Base-by-base conservation (phyloP, 2,797 vertebrate genomes). In the Gobio occitaniae region DNA sequence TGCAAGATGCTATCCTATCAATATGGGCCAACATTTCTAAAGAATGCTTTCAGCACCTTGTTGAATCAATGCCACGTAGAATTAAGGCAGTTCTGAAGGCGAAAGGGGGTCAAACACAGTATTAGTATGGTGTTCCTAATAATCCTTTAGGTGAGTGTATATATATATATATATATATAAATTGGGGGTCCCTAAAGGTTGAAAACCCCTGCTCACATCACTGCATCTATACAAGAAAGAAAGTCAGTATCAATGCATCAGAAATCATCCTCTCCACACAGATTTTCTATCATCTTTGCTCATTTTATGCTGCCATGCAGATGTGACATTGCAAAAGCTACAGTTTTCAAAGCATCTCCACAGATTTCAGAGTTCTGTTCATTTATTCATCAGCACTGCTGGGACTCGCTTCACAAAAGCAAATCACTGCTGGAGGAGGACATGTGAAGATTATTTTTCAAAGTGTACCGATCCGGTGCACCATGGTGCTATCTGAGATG, bases 371-470 rank as follows among this genome's bases (percentile, higher is more conserved):
- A 41, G 75, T 38, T 77, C 15, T 85, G 61, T 71, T 87, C 70
- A 83, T 83, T 87, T 85, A 89, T 87, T 85, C 74, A 88, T 79
- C 80, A 75, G 59, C 38, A 48, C 59, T 80, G 85, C 54, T 65
- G 66, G 68, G 68, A 85, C 36, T 32, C 25, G 29, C 69, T 85
- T 85, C 87, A 83, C 48, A 75, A 70, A 71, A 13, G 71, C 25
- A 86, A 82, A 86, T 25, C 68, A 61, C 68, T 21, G 13, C 68
- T 75, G n/a, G 82, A 82, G 65, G 21, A 77, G 29, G 41, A 83
- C 76, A 59, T 68, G 16, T 75, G 63, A 85, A 85, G 70, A 84
- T 56, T 68, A 6, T 15, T 80, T 82, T 85, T 84, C 68, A 77
- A 82, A 78, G 72, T 71, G n/a, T 41, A 54, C 80, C 25, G 48